phyloP scores from a whole-genome alignment of 2,797 vertebrate genomes.

The Pelochelys cantorii region DNA sequence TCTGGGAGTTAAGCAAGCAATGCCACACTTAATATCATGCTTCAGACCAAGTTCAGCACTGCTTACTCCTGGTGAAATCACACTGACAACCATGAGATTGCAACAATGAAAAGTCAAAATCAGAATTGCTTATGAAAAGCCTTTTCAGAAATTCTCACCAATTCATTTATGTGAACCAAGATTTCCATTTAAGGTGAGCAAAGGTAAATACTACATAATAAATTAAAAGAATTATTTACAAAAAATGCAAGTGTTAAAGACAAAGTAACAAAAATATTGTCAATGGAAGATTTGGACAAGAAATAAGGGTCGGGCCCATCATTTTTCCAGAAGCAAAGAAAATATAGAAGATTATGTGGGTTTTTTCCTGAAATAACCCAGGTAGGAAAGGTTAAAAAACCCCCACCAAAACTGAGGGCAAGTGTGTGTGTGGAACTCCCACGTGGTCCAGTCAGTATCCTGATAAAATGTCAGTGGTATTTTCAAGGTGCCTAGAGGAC shows the following conservation, averaged over 20 bases:
- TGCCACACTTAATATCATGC: not conserved
- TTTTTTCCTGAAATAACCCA: not conserved
- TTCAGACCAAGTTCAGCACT: not conserved
- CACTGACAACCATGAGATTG: rapidly evolving
- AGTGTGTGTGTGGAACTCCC: not conserved
- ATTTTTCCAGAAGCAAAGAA: not conserved
- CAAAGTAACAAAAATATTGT: not conserved
- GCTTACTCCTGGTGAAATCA: not conserved
- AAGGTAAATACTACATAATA: not conserved
- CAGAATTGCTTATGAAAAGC: not conserved
- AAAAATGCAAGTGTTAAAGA: not conserved
- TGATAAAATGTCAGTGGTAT: not conserved
- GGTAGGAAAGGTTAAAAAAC: too few species aligned
- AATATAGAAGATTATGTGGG: not conserved
- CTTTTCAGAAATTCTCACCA: not conserved
- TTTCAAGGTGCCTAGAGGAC: not conserved
- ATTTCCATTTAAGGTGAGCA: not conserved
- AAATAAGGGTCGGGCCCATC: not conserved
- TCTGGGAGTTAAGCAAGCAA: not conserved
- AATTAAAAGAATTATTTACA: not conserved
- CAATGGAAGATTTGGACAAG: not conserved
- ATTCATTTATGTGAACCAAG: not conserved
- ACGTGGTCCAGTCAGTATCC: not conserved
- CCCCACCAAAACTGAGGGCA: too few species aligned
- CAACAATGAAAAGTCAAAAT: too few species aligned